Base-by-base conservation (phyloP, 2,113 vertebrate genomes). In the Macquaria ambigua region DNA sequence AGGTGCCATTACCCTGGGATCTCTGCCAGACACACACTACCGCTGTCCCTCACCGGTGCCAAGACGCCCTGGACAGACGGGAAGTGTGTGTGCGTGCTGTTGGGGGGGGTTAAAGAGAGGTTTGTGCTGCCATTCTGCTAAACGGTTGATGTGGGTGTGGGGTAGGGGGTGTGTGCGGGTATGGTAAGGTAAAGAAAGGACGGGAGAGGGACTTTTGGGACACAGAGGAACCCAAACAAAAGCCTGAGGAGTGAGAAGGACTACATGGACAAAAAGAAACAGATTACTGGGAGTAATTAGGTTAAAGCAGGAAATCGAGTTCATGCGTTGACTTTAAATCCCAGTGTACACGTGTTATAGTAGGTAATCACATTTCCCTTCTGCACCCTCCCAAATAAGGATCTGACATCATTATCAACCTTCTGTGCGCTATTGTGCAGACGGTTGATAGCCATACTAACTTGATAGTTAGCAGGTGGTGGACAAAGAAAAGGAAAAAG, bases 1-100 rank as follows among this genome's bases (percentile, higher is more conserved):
- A 88, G 87, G 91, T 87, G 90, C 91, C 87, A 91, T 94, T 93
- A 94, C 84, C 84, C 89, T 56, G 87, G 89, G 92, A 92, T 28
- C 81, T 16, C 73, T 85, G 90, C 91, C 93, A 94, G 75, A 87
- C 70, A 69, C 85, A 82, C 85, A 66, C 86, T 59, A 66, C 58
- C 62, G 21, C 80, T 71, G 73, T 56, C 82, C 82, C 52, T 34
- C 77, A 21, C 81, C 15, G 41, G 63, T 88, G 85, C 92, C 93
- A 93, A 93, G 86, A 87, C 62, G 21, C 61, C 90, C 88, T 50
- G 87, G 84, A 88, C 87, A 85, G 90, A 87, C 78, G 46, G 83
- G 82, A 58, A 79, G 83, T 71, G 83, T 64, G 43, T 69, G 64
- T 81, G 61, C 37, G 50, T 66, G 58, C 25, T 67, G 58, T 48